Evolutionary conservation across 2,113 vertebrate species (phyloP).

Genomic region (Cranoglanis bouderius): DNA sequence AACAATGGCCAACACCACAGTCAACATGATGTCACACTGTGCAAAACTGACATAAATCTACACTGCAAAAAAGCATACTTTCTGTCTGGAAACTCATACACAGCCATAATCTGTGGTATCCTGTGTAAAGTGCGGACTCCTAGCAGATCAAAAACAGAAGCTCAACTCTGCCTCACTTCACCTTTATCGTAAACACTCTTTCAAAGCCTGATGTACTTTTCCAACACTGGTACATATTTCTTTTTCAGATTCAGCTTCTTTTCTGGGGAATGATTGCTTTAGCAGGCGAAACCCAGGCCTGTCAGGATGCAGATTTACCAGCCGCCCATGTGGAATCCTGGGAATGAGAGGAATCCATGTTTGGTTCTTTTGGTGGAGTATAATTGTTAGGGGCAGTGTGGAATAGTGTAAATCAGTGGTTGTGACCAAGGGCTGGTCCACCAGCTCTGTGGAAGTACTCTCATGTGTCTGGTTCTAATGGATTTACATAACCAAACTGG

Average conservation of each 20-base stretch:
- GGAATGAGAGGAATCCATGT: conserved; percentile 68
- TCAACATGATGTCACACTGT: neutral
- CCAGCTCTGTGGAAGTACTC: conserved; percentile 3
- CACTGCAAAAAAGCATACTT: neutral
- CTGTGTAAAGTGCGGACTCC: neutral
- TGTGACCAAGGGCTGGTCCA: conserved; percentile 20
- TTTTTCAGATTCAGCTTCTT: conserved; percentile 63
- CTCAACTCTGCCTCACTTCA: neutral
- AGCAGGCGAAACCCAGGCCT: conserved; percentile 58
- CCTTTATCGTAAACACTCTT: conserved; percentile 29
- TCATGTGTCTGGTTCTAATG: conserved; percentile 14
- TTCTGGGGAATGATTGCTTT: conserved; percentile 61
- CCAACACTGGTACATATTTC: conserved; percentile 65
- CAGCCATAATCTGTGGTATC: neutral
- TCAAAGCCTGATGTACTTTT: conserved; percentile 55
- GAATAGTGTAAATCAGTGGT: conserved; percentile 18
- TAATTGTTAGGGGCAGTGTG: conserved; percentile 25
- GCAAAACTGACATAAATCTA: neutral
- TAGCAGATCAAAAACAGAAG: neutral
- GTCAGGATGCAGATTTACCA: conserved; percentile 52
- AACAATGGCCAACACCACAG: neutral
- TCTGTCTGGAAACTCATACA: neutral
- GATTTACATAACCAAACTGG: neutral
- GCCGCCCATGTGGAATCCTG: conserved; percentile 55
- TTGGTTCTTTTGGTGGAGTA: conserved; percentile 36